A percentile compares a stretch with the other conserved stretches of the same genome.
These are phyloP conservation scores for Drosophila sucinea DNA, from an alignment of 1,140 invertebrate genomes.

Conservation along the genomic window DNA sequence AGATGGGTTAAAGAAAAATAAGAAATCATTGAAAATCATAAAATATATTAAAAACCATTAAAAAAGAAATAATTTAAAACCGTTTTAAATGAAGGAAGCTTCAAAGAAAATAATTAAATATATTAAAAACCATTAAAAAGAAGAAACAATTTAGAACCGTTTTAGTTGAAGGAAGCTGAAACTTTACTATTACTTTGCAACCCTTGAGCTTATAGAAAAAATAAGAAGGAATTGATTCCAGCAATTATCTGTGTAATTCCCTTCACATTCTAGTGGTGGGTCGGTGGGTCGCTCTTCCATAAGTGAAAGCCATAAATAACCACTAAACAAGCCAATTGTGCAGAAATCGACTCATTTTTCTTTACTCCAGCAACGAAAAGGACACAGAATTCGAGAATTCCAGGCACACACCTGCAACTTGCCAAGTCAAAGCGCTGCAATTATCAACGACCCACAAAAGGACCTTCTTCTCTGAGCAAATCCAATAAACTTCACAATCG, in stretches of 20 bases:
- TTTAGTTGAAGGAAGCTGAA: neutral
- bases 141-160: too few relatives aligned
- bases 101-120: too few relatives aligned
- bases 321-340: conserved; percentile 72
- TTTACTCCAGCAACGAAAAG: conserved; percentile 17
- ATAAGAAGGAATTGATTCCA: neutral
- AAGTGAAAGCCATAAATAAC: conserved; percentile 73
- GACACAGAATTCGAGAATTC: conserved; percentile 59
- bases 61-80: too few relatives aligned
- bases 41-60: too few relatives aligned
- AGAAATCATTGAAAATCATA: too few relatives aligned
- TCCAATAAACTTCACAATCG: conserved; percentile 81
- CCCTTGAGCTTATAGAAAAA: neutral
- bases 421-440: conserved; percentile 51
- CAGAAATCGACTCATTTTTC: conserved; percentile 61
- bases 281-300: conserved; percentile 9
- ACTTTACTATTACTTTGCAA: neutral
- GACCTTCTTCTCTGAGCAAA: conserved; percentile 50
- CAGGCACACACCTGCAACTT: conserved; percentile 69
- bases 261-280: conserved; percentile 24
- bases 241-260: conserved; percentile 39
- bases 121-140: too few relatives aligned
- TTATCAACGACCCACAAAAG: conserved; percentile 52
- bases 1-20: too few relatives aligned
- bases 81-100: too few relatives aligned